Evolutionary conservation across 2,888 invertebrate species (phyloP), one percentile per base, ranked within the genome.

Genomic region (Sarcophaga rosellei): DNA sequence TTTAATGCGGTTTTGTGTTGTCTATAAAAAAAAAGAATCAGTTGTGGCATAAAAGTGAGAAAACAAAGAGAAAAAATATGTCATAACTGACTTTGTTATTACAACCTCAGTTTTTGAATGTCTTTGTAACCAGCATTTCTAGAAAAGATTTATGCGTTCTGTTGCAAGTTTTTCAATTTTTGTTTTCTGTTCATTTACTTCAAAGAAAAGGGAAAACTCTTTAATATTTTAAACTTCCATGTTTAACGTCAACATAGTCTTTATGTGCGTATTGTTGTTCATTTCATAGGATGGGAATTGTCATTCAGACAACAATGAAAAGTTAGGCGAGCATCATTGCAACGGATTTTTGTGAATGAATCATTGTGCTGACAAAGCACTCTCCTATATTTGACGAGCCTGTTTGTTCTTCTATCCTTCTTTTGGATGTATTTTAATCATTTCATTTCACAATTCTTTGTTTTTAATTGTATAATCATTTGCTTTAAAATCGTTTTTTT

Each of bases 101-200:
- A 53, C 53, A 53, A 53, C 53, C 17, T 53, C 53, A 17, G 0
- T 0, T 53, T 53, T 53, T 53, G 4, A 12, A 53, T 44, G 62
- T 63, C 76, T 78, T 86, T 77, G 86, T 84, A 81, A 70, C 25
- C 74, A 74, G 65, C 69, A 65, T 61, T 68, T 62, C 57, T 45
- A 62, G 23, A 5, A 25, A 74, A 74, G 73, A 74, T 75, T 79
- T 69, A 79, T 69, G 69, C 45, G 59, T 66, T 73, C n/a, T 82
- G 69, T 23, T 17, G 47, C 63, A 68, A 68, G 59, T 45, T 69
- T 70, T 72, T 66, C 23, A 15, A 57, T 15, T 11, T 75, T 53
- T 66, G 20, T n/a, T 63, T 45, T 45, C n/a, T 75, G n/a, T 68
- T 44, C 20, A 5, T 68, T 83, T 45, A 15, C 15, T 15, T 12